Conservation (phyloP, 2,113 vertebrate species). For the Marmota flaviventris region DNA sequence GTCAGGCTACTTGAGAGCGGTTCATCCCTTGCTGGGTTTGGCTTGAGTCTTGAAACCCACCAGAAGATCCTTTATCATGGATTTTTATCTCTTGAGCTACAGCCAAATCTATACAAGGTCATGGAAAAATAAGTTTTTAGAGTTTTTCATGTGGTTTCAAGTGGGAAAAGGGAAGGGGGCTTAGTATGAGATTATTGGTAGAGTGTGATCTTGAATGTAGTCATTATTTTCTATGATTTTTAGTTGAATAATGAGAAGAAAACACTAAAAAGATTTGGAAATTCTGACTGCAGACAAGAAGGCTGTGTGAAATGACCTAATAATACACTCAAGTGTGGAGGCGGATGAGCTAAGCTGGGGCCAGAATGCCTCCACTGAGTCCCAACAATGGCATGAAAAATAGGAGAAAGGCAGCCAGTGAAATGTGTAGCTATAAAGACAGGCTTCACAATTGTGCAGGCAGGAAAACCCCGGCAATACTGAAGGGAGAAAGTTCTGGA, state of each 20-base stretch:
- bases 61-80: slow-evolving; percentile 53
- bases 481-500: slow-evolving; percentile 35
- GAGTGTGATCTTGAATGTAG: slow-evolving; percentile 26
- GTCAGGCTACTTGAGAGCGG: slow-evolving; percentile 50
- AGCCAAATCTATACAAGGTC: slow-evolving; percentile 58
- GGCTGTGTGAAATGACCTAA: slow-evolving; percentile 58
- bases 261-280: slow-evolving; percentile 18
- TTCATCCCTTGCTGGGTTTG: slow-evolving; percentile 72
- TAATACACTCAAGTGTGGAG: slow-evolving; percentile 45
- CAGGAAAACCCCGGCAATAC: background rate
- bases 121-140: slow-evolving; percentile 31
- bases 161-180: background rate
- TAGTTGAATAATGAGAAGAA: slow-evolving; percentile 47
- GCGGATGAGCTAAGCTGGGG: background rate
- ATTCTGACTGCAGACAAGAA: slow-evolving; percentile 36
- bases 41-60: slow-evolving; percentile 63
- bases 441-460: background rate
- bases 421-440: background rate
- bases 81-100: slow-evolving; percentile 62
- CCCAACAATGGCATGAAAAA: background rate
- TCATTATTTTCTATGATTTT: slow-evolving; percentile 63
- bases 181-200: background rate
- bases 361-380: slow-evolving; percentile 15
- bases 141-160: slow-evolving; percentile 60
- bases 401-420: slow-evolving; percentile 34